Percentiles rank a stretch among this genome's conserved stretches.
Evolutionary conservation across 2,797 vertebrate species (phyloP).

Genomic region (Chiloscyllium punctatum): DNA sequence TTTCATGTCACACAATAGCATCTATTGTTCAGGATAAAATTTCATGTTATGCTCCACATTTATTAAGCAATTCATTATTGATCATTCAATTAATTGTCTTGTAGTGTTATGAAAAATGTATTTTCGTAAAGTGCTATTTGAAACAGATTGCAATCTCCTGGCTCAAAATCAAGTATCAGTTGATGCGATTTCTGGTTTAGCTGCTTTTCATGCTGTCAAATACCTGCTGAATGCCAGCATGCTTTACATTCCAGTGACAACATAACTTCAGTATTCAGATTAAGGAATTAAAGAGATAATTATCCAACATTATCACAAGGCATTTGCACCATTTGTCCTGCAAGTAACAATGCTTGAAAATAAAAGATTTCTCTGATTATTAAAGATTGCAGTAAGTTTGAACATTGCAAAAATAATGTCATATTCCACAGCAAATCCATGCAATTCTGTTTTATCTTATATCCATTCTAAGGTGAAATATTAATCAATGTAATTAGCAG

Average conservation of each 20-base stretch:
- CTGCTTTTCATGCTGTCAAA: not conserved
- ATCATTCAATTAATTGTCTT: constrained; percentile 18
- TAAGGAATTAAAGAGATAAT: not conserved
- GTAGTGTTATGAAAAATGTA: not conserved
- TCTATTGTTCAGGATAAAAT: not conserved
- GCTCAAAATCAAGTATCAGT: constrained; percentile 15
- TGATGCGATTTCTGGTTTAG: not conserved
- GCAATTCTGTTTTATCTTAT: not conserved
- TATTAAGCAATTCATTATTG: constrained; percentile 1
- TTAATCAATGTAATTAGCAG: not conserved
- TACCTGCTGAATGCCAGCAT: not conserved
- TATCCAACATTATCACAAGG: not conserved
- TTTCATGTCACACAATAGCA: not conserved
- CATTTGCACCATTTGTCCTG: not conserved
- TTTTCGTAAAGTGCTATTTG: constrained; percentile 8
- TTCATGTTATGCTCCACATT: not conserved
- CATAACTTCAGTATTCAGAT: not conserved
- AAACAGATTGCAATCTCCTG: not conserved
- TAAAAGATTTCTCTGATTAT: not conserved
- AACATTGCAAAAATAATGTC: not conserved
- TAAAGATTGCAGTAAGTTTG: not conserved
- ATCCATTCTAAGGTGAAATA: not conserved
- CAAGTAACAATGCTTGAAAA: not conserved
- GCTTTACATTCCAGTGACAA: not conserved
- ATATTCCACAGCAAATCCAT: not conserved